Evolutionary conservation across 2,888 invertebrate genomes (phyloP), one percentile per base, ranked within the genome.

Genomic region (Branchellion lobata): DNA sequence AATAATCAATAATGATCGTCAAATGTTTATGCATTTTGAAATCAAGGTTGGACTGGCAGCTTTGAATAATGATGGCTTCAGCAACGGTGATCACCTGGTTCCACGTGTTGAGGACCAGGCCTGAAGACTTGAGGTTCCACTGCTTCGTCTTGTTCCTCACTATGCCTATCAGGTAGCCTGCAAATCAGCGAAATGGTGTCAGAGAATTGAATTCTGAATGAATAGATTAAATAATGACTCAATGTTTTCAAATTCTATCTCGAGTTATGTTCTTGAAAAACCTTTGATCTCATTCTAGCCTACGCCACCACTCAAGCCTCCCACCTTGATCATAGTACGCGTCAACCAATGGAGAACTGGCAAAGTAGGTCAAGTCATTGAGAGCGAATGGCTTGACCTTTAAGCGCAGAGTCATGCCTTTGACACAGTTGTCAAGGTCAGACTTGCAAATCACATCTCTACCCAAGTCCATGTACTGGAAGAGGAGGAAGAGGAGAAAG

Each of bases 381-480:
- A 87, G 83, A 0, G 80, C 74, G 1, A 84, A 81, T 0, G 86
- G 86, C 74, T 83, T 82, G 18, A 85, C 81, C 1, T 83, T 82
- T 34, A 86, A 81, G 8, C 86, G 82, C 53, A 86, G 34, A 0
- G 86, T 86, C 79, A 85, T 85, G n/a, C 87, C 69, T 29, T 47
- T 78, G 71, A 21, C 51, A 80, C 87, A 87, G 76, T 84, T 82
- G 68, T 85, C 85, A 33, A 86, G 83, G 83, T 85, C 84, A 47
- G 86, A 86, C 3, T 82, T 82, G 80, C 87, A 87, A 11, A 85
- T 84, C 68, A 86, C 82, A 34, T 78, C 80, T 74, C 85, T 84
- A 3, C 83, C 87, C 3, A 86, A 81, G 82, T 86, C 85, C 24
- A 87, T 81, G 82, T 86, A 87, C 81, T 86, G 86, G 24, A 47